Evolutionary conservation across 1,140 invertebrate genomes (phyloP).

Genomic region (Phenacoccus solenopsis): DNA sequence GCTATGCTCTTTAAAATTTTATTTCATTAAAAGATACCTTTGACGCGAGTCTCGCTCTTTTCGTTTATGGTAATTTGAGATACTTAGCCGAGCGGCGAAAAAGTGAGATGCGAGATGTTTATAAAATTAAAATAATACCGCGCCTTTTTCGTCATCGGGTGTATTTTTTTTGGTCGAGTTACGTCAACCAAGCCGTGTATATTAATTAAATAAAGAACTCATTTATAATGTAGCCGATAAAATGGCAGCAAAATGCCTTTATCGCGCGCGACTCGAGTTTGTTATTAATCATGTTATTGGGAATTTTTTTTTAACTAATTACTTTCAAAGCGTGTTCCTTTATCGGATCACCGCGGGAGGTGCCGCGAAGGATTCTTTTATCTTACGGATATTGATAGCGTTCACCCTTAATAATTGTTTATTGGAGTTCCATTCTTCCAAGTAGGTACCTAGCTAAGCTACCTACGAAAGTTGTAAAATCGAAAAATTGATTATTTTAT

Average conservation of each 20-base stretch:
- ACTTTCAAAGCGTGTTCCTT: no score
- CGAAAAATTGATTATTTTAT: no score
- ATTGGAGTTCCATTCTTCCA: no score
- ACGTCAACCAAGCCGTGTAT: no score
- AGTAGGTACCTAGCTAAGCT: no score
- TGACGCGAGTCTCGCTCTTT: background rate
- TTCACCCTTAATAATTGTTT: no score
- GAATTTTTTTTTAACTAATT: background rate
- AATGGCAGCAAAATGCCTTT: background rate
- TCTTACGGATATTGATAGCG: no score
- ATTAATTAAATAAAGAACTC: slow-evolving; percentile 3
- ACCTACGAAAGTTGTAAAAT: no score
- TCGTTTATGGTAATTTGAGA: slow-evolving; percentile 3
- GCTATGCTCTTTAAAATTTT: background rate
- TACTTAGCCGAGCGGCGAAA: background rate
- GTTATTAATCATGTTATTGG: background rate
- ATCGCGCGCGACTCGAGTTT: background rate
- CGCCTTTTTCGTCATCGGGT: background rate
- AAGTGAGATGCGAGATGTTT: background rate
- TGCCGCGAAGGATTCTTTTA: no score
- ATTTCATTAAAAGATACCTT: background rate
- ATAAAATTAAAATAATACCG: background rate
- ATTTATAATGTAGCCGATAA: background rate
- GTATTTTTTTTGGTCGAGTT: no score
- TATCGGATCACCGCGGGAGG: no score